Conservation (phyloP, 2,797 vertebrate genomes). For the Myripristis jacobus region DNA sequence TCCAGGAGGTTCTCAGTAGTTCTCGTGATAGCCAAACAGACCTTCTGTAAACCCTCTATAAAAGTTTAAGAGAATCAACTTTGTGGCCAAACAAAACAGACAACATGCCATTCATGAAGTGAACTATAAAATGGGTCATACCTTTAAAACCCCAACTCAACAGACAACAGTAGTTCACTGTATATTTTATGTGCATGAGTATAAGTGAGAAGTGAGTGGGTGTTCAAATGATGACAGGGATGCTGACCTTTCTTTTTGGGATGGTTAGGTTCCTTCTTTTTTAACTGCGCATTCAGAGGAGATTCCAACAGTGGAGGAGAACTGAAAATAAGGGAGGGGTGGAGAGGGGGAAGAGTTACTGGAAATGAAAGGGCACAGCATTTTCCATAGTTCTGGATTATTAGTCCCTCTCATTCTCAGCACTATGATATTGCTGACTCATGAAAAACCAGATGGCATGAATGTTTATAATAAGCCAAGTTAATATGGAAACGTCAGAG, state of each 20-base stretch:
- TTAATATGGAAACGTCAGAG: constrained; percentile 69
- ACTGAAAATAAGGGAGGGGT: constrained; percentile 75
- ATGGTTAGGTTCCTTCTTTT: constrained; percentile 73
- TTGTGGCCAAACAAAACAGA: constrained; percentile 55
- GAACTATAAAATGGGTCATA: constrained; percentile 45
- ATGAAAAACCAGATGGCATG: constrained; percentile 65
- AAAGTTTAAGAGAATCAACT: constrained; percentile 30
- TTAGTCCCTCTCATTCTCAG: constrained; percentile 65
- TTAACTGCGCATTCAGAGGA: constrained; percentile 79
- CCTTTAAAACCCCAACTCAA: constrained; percentile 45
- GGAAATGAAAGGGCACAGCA: constrained; percentile 68
- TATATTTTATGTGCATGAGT: constrained; percentile 31
- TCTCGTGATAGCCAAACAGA: constrained; percentile 32
- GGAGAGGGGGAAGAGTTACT: constrained; percentile 53
- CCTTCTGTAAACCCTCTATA: constrained; percentile 36
- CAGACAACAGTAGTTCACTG: constrained; percentile 43
- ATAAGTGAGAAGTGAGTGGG: constrained; percentile 28
- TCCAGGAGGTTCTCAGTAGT: constrained; percentile 36
- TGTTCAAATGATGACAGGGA: constrained; percentile 21
- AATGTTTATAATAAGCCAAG: constrained; percentile 51
- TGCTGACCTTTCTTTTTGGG: constrained; percentile 77
- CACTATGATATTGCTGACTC: constrained; percentile 66
- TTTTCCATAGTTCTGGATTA: constrained; percentile 78
- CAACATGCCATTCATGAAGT: constrained; percentile 34
- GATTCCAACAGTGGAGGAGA: constrained; percentile 82